These are phyloP conservation scores for Lasioglossum baleicum DNA, from an alignment of 1,140 invertebrate species.

Conservation along the genomic window DNA sequence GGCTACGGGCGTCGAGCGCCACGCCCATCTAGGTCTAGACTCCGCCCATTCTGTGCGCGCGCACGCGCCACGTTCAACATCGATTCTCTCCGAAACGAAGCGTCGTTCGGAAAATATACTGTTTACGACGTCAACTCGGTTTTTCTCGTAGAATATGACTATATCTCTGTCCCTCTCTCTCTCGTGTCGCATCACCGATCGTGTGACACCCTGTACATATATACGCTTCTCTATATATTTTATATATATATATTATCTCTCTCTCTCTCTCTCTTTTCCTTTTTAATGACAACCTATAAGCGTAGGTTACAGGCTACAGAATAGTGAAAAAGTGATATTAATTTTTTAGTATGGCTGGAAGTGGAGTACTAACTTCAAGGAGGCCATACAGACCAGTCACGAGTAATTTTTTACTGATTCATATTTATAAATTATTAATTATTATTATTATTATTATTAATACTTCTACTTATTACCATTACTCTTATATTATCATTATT, in stretches of 20 bases:
- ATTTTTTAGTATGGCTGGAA: slow-evolving; percentile 92
- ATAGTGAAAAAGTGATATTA: slow-evolving; percentile 75
- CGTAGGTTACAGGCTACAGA: slow-evolving; percentile 60
- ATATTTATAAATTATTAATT: slow-evolving; percentile 74
- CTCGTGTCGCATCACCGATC: background rate
- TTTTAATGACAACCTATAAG: slow-evolving; percentile 38
- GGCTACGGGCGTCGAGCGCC: background rate
- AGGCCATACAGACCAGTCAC: slow-evolving; percentile 89
- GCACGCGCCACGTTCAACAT: background rate
- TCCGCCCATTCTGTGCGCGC: background rate
- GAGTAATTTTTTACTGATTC: slow-evolving; percentile 82
- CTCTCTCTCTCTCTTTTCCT: slow-evolving; percentile 23
- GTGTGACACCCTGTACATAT: slow-evolving; percentile 10
- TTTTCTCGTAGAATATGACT: background rate
- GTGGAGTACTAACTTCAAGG: slow-evolving; percentile 96
- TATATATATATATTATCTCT: slow-evolving; percentile 18
- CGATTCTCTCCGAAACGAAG: background rate
- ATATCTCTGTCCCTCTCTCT: too few species aligned
- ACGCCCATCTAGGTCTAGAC: background rate
- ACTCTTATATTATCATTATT: slow-evolving; percentile 45
- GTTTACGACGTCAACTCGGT: background rate
- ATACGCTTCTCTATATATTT: slow-evolving; percentile 13
- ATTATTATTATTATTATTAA: slow-evolving; percentile 64
- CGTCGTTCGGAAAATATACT: background rate
- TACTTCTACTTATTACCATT: slow-evolving; percentile 53